These are phyloP conservation scores for Mylabris phalerata DNA, from an alignment of 1,140 invertebrate genomes.

Conservation along the genomic window DNA sequence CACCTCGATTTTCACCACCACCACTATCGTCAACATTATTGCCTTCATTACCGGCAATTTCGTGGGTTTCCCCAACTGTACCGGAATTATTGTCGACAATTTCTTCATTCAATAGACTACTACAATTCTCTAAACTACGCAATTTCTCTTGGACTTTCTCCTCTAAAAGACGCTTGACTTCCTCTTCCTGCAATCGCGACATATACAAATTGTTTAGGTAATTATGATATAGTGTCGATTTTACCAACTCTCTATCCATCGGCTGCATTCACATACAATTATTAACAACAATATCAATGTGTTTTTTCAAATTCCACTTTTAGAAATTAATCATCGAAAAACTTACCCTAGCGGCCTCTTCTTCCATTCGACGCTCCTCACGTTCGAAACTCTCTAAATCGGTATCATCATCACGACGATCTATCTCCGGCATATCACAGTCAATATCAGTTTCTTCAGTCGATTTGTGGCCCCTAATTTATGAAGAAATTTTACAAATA, in stretches of 20 bases:
- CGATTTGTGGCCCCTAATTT: conserved; percentile 20
- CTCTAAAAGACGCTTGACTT: conserved; percentile 47
- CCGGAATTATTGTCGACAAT: neutral
- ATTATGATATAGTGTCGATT: conserved; percentile 8
- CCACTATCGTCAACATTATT: neutral
- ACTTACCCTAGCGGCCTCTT: conserved; percentile 42
- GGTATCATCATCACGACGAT: conserved; percentile 33
- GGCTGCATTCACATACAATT: conserved; percentile 24
- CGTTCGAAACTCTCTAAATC: conserved; percentile 46
- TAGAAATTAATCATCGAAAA: neutral
- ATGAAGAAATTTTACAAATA: neutral
- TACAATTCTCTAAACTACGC: conserved; percentile 31
- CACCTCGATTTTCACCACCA: conserved; percentile 11
- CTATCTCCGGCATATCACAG: conserved; percentile 39
- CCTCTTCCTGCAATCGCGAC: conserved; percentile 43
- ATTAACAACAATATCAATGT: neutral
- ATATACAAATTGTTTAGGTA: conserved; percentile 10
- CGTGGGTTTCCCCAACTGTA: neutral
- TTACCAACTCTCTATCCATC: conserved; percentile 37
- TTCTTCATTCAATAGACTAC: conserved; percentile 32
- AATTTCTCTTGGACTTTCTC: conserved; percentile 41
- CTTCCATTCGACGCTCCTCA: conserved; percentile 45
- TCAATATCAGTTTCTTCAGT: conserved; percentile 31
- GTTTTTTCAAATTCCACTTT: neutral
- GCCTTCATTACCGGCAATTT: conserved; percentile 12